phyloP scores from a whole-genome alignment of 2,888 invertebrate genomes.

The Parnassius orleans region DNA sequence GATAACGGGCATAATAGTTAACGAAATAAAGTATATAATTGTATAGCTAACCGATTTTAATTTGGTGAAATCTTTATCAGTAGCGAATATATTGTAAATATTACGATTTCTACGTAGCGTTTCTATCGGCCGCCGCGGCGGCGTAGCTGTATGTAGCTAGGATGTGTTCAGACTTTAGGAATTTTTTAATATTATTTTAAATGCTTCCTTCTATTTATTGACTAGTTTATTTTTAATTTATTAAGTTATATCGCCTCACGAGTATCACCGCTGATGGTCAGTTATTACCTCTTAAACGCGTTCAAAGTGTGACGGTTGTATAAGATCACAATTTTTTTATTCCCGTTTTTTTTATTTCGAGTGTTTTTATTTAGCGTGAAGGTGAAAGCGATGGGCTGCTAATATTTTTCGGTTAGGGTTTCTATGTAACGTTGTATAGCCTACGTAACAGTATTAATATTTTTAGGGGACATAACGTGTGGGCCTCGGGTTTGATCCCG shows the following conservation, averaged over 20 bases:
- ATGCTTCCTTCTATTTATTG: constrained; percentile 65
- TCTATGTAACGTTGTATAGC: constrained; percentile 34
- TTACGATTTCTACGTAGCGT: constrained; percentile 59
- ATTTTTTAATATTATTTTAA: constrained; percentile 26
- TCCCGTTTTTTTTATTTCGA: constrained; percentile 1
- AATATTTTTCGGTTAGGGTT: constrained; percentile 19
- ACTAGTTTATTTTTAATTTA: constrained; percentile 65
- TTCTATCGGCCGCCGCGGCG: constrained; percentile 48
- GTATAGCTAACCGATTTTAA: constrained; percentile 41
- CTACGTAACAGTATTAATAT: constrained; percentile 62
- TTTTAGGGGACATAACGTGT: constrained; percentile 40
- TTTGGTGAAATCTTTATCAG: constrained; percentile 51
- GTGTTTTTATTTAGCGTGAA: constrained; percentile 26
- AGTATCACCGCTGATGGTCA: constrained; percentile 8
- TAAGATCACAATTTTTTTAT: constrained; percentile 22
- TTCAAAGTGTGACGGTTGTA: constrained; percentile 47
- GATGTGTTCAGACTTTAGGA: constrained; percentile 61
- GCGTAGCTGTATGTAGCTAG: constrained; percentile 76
- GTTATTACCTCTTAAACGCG: constrained; percentile 37
- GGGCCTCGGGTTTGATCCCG: constrained; percentile 21
- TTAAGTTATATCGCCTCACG: constrained; percentile 46
- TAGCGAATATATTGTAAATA: constrained; percentile 67
- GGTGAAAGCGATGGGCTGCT: constrained; percentile 25
- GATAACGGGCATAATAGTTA: constrained; percentile 33
- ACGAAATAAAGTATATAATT: constrained; percentile 36